Evolutionary conservation across 1,140 invertebrate species (phyloP), one percentile per base, ranked within the genome.

Genomic region (Solenopsis fugax): DNA sequence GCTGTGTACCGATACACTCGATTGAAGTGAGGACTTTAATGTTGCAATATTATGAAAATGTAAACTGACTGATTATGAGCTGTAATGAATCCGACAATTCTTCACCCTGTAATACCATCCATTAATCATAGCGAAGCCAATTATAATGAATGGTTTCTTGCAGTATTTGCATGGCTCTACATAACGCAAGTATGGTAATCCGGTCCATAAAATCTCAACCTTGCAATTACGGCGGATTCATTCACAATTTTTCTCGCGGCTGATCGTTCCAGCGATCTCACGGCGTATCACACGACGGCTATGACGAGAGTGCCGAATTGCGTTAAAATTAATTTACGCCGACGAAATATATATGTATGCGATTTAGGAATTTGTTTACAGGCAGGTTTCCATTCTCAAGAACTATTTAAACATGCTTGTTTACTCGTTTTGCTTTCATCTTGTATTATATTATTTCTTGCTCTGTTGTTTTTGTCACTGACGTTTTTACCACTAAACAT

Each of bases 161-260:
- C 41, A 50, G 24, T 60, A 84, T 60, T 84, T 84, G 69, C 80
- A 84, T 84, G 71, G 69, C 13, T 73, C 69, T 73, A 84, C 54
- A 84, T 84, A 84, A 62, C 69, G 54, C 41, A 50, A 84, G 69
- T 84, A 84, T 88, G 71, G 69, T 73, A 87, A 87, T 80, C 50
- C 24, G 13, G 45, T 45, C 69, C 16, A 75, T 71, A 87, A 87
- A 82, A 82, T 82, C 64, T 34, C 52, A 69, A 75, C 37, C 48
- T 52, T 85, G 56, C 21, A 84, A 84, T 87, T 85, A 76, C n/a
- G n/a, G 29, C n/a, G 54, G 80, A 41, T 82, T 72, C 80, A 72
- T 84, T 62, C 52, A 48, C 21, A 65, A 84, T 81, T 87, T 88
- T 85, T 87, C 87, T 85, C 81, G 78, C 76, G 77, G 89, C 82